Conservation (phyloP, 2,797 vertebrate genomes). For the Graptemys geographica region DNA sequence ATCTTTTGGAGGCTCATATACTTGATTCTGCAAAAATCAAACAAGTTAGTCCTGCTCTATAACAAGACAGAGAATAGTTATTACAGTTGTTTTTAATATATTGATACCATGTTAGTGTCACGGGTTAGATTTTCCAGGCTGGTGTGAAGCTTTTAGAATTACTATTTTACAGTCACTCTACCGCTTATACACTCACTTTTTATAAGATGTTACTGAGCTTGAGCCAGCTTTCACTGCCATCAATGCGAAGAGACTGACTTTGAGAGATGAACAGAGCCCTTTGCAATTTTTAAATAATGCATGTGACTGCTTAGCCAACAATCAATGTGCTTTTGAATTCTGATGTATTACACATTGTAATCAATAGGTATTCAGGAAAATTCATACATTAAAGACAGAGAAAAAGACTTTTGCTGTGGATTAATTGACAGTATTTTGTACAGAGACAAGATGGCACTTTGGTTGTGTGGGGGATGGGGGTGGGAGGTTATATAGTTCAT, state of each 20-base stretch:
- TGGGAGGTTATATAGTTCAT: not conserved
- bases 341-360: not conserved
- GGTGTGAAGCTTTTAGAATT: not conserved
- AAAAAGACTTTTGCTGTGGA: not conserved
- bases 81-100: not conserved
- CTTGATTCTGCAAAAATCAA: conserved; percentile 88
- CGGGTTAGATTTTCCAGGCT: not conserved
- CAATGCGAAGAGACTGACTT: not conserved
- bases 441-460: not conserved
- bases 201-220: not conserved
- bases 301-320: not conserved
- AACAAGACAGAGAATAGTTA: not conserved
- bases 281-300: not conserved
- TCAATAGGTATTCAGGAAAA: not conserved
- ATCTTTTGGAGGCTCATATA: conserved; percentile 91
- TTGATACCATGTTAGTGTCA: not conserved
- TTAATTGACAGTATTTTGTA: not conserved
- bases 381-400: not conserved
- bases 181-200: not conserved
- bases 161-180: not conserved
- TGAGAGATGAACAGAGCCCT: not conserved
- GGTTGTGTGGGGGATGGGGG: not conserved
- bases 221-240: not conserved
- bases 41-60: not conserved
- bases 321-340: not conserved